phyloP scores from a whole-genome alignment of 2,113 vertebrate genomes.

The Poeciliopsis prolifica region DNA sequence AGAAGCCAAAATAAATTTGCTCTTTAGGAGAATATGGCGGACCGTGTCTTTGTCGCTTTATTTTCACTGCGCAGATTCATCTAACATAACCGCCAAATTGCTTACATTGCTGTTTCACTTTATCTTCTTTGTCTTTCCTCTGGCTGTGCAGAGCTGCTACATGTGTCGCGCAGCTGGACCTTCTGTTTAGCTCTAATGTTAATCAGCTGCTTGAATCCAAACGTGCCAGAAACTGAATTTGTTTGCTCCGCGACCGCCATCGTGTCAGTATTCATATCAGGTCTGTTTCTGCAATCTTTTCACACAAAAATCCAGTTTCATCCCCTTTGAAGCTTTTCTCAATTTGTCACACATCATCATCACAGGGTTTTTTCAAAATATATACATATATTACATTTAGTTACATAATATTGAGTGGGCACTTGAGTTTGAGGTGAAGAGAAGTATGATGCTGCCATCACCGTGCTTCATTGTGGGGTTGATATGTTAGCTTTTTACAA shows the following conservation, averaged over 20 bases:
- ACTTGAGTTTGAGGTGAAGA: too few species aligned
- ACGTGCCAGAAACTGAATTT: not conserved
- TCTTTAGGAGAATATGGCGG: not conserved
- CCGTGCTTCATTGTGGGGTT: too few species aligned
- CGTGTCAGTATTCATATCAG: not conserved
- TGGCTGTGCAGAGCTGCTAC: slow-evolving; percentile 2
- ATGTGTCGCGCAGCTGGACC: not conserved
- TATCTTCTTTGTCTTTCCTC: not conserved
- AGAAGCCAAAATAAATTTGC: not conserved
- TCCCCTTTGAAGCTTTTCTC: not conserved
- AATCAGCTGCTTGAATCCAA: slow-evolving; percentile 1
- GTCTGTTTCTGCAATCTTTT: not conserved
- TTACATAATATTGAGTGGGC: too few species aligned
- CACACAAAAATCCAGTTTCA: not conserved
- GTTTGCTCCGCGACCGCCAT: not conserved
- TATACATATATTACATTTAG: too few species aligned
- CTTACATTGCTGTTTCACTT: not conserved
- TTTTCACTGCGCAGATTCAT: not conserved
- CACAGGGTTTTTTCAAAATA: not conserved
- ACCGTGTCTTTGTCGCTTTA: not conserved
- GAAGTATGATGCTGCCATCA: too few species aligned
- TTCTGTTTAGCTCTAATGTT: not conserved
- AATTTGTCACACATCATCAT: not conserved
- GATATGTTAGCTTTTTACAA: too few species aligned
- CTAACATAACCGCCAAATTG: not conserved